Conservation (phyloP, 1,140 invertebrate genomes). For the Drosophila nebulosa region DNA sequence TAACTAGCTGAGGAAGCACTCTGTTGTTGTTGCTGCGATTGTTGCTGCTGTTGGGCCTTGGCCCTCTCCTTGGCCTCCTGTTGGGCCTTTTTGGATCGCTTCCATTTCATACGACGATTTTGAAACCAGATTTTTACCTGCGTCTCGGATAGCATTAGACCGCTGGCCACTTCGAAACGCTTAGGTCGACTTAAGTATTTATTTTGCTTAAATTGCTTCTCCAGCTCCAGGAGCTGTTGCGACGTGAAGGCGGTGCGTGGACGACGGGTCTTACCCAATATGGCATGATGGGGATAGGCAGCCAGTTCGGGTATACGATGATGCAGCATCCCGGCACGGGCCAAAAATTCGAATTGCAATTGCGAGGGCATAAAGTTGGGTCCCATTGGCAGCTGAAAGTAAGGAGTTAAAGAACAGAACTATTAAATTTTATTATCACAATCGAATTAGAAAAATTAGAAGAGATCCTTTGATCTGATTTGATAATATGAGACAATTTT, state of each 20-base stretch:
- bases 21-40: slow-evolving; percentile 51
- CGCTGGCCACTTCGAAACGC: slow-evolving; percentile 98
- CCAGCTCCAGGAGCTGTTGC: slow-evolving; percentile 97
- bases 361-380: slow-evolving; percentile 85
- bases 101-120: slow-evolving; percentile 98
- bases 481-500: no score
- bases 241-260: slow-evolving; percentile 99
- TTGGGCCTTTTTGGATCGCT: slow-evolving; percentile 95
- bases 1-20: slow-evolving; percentile 50
- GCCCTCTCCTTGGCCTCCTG: slow-evolving; percentile 84
- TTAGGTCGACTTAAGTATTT: slow-evolving; percentile 99
- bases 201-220: slow-evolving; percentile 99
- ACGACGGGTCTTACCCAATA: slow-evolving; percentile 96
- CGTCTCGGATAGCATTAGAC: slow-evolving; percentile 98
- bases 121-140: slow-evolving; percentile 99
- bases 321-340: slow-evolving; percentile 92
- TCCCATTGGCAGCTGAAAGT: slow-evolving; percentile 69
- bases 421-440: neutral
- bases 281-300: slow-evolving; percentile 84
- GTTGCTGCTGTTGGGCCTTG: slow-evolving; percentile 71
- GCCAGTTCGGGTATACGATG: slow-evolving; percentile 88
- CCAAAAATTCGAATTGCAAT: slow-evolving; percentile 91
- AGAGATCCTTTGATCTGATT: no score
- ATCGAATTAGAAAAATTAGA: neutral
- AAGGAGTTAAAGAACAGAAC: neutral